Evolutionary conservation across 2,888 invertebrate species (phyloP).

Genomic region (Melanostoma mellinum): DNA sequence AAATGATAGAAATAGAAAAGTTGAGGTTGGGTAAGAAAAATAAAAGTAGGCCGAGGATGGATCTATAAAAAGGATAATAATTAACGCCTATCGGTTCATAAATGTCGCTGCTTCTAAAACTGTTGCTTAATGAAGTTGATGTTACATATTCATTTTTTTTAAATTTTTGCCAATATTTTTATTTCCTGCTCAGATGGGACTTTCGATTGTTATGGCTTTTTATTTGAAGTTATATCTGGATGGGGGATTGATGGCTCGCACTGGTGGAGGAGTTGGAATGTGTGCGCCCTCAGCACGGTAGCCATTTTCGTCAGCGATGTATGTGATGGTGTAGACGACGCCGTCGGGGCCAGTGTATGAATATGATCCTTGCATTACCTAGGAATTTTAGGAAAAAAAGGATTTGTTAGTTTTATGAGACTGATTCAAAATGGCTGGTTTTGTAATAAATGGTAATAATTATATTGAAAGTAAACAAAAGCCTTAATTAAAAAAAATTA

Average conservation of each 20-base stretch:
- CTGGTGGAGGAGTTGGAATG: constrained; percentile 82
- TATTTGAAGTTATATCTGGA: constrained; percentile 70
- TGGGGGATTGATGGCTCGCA: constrained; percentile 75
- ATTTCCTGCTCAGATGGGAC: background rate
- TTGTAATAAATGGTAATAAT: background rate
- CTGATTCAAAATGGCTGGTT: no score
- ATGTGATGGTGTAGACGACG: constrained; percentile 83
- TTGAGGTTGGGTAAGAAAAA: background rate
- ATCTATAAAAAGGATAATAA: constrained; percentile 10
- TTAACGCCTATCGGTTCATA: constrained; percentile 59
- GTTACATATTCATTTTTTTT: constrained; percentile 29
- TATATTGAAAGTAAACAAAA: background rate
- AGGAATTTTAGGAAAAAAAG: constrained; percentile 38
- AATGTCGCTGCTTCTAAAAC: constrained; percentile 39
- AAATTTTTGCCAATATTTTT: constrained; percentile 42
- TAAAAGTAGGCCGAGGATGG: background rate
- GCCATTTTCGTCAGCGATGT: constrained; percentile 83
- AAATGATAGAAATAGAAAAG: constrained; percentile 42
- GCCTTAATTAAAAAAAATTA: no score
- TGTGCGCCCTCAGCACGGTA: constrained; percentile 83
- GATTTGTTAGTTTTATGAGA: background rate
- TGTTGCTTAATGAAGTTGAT: constrained; percentile 48
- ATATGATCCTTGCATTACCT: constrained; percentile 84
- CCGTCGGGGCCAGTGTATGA: constrained; percentile 85
- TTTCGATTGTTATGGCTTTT: constrained; percentile 22